Evolutionary conservation across 2,797 vertebrate species (phyloP).

Genomic region (Hephaestus fuliginosus): DNA sequence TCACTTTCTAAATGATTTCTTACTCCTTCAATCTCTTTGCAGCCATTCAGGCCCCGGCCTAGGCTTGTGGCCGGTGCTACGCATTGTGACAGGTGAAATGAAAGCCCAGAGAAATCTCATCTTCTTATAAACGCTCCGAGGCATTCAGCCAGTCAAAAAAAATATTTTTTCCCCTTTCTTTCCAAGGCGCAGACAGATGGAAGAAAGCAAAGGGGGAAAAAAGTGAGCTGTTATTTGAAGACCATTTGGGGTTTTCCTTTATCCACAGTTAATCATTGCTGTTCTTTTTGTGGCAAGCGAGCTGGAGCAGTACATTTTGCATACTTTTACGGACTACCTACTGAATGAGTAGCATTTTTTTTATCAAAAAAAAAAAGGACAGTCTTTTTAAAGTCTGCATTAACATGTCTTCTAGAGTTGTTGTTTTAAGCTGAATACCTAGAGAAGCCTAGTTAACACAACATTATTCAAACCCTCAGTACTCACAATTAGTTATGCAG

Average conservation of each 20-base stretch:
- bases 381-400: slow-evolving; percentile 8
- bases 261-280: slow-evolving; percentile 78
- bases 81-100: slow-evolving; percentile 87
- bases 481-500: slow-evolving; percentile 3
- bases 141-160: slow-evolving; percentile 83
- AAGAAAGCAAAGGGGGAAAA: slow-evolving; percentile 27
- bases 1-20: slow-evolving; percentile 85
- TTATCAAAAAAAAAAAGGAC: slow-evolving; percentile 25
- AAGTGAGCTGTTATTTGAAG: slow-evolving; percentile 72
- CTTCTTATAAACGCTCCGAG: slow-evolving; percentile 83
- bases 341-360: slow-evolving; percentile 42
- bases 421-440: slow-evolving; percentile 8
- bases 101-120: slow-evolving; percentile 87
- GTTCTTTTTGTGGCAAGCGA: slow-evolving; percentile 33
- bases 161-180: slow-evolving; percentile 57
- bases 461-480: slow-evolving; percentile 1
- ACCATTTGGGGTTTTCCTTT: slow-evolving; percentile 73
- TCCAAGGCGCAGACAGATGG: slow-evolving; percentile 67
- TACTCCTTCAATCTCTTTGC: slow-evolving; percentile 83
- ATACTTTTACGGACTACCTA: slow-evolving; percentile 53
- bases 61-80: slow-evolving; percentile 62
- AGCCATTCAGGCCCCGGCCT: slow-evolving; percentile 75
- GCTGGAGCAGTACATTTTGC: slow-evolving; percentile 46
- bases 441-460: not conserved
- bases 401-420: slow-evolving; percentile 18